Conservation (phyloP, 2,797 vertebrate species). For the Labeo calbasu region DNA sequence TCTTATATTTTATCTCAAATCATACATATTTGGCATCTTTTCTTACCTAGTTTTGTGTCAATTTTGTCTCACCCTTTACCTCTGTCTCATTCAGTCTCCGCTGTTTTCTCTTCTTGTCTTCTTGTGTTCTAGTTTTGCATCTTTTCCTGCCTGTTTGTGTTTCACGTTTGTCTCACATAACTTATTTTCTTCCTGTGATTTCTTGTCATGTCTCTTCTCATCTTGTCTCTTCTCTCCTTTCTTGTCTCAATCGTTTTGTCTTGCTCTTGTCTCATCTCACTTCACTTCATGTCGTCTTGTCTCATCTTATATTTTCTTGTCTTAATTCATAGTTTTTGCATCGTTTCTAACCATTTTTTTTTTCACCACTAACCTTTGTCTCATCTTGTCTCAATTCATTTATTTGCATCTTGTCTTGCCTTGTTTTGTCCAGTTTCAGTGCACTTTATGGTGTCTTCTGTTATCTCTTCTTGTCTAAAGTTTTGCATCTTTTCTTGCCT, state of each 20-base stretch:
- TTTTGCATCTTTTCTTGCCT: background rate
- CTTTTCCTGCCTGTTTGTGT: too few species aligned
- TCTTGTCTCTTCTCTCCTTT: background rate
- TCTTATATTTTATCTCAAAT: background rate
- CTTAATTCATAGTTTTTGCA: too few species aligned
- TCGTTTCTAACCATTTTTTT: background rate
- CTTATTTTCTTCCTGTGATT: background rate
- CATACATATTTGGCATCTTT: background rate
- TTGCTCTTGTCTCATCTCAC: too few species aligned
- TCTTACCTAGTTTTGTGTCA: background rate
- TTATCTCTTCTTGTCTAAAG: background rate
- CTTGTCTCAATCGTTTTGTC: background rate
- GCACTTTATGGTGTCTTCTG: background rate
- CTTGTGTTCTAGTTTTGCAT: too few species aligned
- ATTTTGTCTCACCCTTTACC: too few species aligned
- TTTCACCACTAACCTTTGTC: background rate
- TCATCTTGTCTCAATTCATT: too few species aligned
- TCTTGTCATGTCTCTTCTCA: background rate
- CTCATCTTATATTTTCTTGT: background rate
- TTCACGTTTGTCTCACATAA: too few species aligned
- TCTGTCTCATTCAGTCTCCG: too few species aligned
- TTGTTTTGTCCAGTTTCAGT: background rate
- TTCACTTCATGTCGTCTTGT: background rate
- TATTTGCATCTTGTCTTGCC: background rate
- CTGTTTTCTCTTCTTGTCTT: background rate